phyloP scores from a whole-genome alignment of 2,888 invertebrate genomes.

The Netelia melanura region DNA sequence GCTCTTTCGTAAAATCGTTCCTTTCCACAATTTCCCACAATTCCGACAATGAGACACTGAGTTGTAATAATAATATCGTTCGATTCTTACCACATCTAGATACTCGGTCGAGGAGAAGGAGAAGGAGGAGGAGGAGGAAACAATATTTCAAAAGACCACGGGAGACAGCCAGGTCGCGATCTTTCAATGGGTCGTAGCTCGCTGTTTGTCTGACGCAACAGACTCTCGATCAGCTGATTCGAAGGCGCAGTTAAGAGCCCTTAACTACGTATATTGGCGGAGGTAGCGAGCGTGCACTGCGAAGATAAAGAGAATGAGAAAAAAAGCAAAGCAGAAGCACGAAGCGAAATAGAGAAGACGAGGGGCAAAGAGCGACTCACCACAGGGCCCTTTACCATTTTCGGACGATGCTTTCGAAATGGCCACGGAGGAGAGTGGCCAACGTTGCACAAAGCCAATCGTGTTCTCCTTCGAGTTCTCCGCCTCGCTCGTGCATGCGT shows the following conservation, averaged over 20 bases:
- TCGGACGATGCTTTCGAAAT: conserved; percentile 59
- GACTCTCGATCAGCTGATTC: conserved; percentile 60
- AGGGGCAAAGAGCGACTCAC: conserved; percentile 17
- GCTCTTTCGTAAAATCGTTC: too few relatives aligned
- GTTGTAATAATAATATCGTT: too few relatives aligned
- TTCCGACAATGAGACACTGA: too few relatives aligned
- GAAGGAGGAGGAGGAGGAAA: conserved; percentile 64
- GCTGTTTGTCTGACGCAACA: conserved; percentile 42
- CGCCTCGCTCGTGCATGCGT: background rate
- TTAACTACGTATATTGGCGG: background rate
- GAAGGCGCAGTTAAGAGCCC: conserved; percentile 43
- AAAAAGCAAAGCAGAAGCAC: background rate
- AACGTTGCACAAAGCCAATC: background rate
- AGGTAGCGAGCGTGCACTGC: background rate
- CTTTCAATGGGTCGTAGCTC: conserved; percentile 10
- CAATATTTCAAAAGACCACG: conserved; percentile 73
- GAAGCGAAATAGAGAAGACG: background rate
- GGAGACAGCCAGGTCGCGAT: conserved; percentile 17
- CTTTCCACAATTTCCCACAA: too few relatives aligned
- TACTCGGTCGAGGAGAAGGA: conserved; percentile 54
- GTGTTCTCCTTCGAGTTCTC: conserved; percentile 27
- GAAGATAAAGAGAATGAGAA: background rate
- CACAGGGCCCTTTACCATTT: conserved; percentile 59
- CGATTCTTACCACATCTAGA: background rate
- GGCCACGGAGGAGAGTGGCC: conserved; percentile 14